Evolutionary conservation across 2,888 invertebrate genomes (phyloP).

Genomic region (Heterodera filipjevi): DNA sequence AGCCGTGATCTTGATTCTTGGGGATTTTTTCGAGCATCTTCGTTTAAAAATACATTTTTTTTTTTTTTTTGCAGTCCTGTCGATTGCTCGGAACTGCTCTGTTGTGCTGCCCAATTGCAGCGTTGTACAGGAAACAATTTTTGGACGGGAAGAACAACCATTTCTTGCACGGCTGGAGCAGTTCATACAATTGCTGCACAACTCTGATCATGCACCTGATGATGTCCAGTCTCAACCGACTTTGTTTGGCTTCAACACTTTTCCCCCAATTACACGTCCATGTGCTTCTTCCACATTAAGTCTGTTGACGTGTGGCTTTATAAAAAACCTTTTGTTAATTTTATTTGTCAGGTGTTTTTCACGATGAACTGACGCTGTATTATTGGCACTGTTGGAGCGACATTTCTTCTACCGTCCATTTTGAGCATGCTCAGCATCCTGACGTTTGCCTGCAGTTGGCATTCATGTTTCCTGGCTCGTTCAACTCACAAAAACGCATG

Average conservation of each 20-base stretch:
- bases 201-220: neutral
- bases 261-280: neutral
- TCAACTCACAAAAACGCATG: neutral
- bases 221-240: neutral
- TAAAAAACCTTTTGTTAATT: neutral
- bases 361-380: slow-evolving; percentile 4
- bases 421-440: neutral
- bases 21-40: too few species aligned
- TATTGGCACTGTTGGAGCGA: slow-evolving; percentile 28
- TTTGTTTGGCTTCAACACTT: neutral
- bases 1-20: too few species aligned
- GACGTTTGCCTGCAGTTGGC: slow-evolving; percentile 4
- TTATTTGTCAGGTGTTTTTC: neutral
- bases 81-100: neutral
- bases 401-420: neutral
- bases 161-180: neutral
- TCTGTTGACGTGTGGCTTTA: neutral
- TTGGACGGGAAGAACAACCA: neutral
- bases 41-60: too few species aligned
- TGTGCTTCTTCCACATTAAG: neutral
- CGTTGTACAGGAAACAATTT: neutral
- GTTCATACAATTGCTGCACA: neutral
- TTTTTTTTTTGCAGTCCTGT: neutral
- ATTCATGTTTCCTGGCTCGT: slow-evolving; percentile 4
- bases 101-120: neutral